Conservation (phyloP, 1,140 invertebrate species). For the Calliphora vicina region DNA sequence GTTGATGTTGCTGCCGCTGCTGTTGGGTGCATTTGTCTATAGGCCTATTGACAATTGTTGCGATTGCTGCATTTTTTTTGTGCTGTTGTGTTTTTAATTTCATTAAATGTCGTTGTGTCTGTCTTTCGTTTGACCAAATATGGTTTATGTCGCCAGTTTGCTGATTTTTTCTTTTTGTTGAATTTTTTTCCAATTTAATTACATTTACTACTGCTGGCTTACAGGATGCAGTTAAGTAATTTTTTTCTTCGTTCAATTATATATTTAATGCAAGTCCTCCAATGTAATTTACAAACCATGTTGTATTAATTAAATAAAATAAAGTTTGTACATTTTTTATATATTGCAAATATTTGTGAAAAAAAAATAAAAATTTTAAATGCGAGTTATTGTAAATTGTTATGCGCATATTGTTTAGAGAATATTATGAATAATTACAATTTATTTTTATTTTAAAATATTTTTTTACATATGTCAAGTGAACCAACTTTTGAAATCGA, state of each 20-base stretch:
- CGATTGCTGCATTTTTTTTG: background rate
- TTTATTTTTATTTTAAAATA: background rate
- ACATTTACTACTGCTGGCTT: background rate
- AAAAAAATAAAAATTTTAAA: background rate
- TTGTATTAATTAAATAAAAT: slow-evolving; percentile 25
- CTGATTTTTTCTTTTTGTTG: background rate
- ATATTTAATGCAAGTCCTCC: slow-evolving; percentile 2
- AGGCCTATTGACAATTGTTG: slow-evolving; percentile 20
- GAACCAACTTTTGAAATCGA: too few species aligned
- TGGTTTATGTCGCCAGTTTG: slow-evolving; percentile 32
- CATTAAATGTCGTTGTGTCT: slow-evolving; percentile 13
- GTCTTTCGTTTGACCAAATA: slow-evolving; percentile 21
- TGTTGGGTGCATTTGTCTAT: background rate
- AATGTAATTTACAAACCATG: background rate
- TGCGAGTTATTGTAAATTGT: background rate
- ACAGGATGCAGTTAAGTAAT: background rate
- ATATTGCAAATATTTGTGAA: background rate
- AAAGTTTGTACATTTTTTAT: background rate
- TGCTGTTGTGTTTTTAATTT: background rate
- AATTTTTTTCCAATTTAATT: slow-evolving; percentile 23
- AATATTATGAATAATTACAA: slow-evolving; percentile 12
- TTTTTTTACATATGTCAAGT: too few species aligned
- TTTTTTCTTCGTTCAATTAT: background rate
- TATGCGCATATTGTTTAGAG: slow-evolving; percentile 1
- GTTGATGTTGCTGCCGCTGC: background rate